Base-by-base conservation (phyloP, 2,888 invertebrate species). In the Xanthia togata region DNA sequence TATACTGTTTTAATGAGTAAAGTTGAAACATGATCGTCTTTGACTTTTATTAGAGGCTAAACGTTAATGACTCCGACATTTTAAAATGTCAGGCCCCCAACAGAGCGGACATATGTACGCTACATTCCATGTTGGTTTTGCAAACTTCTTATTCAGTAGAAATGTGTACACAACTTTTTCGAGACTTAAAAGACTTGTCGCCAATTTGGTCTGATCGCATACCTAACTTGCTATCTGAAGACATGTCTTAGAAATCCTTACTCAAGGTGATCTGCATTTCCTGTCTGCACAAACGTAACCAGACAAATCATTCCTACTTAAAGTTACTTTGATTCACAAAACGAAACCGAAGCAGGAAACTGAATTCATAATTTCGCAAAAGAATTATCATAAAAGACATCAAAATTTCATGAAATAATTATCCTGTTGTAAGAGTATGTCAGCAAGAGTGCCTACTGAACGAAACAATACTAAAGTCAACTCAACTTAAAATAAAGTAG, bases 61-160 rank as follows among this genome's bases (percentile, higher is more conserved):
- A 50, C 23, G 60, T 67, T 84, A 82, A 77, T 75, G n/a, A 68
- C 79, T 73, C 35, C 68, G 60, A 71, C 74, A 82, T 85, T 82
- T 69, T 35, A 31, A 79, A 84, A 85, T 78, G 85, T 70, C 73
- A 85, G 53, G 26, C 62, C 57, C 60, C 70, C 67, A 70, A 67
- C 26, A 70, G 50, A 44, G 68, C 74, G 57, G 64, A 62, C 26
- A n/a, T n/a, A n/a, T n/a, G 41, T 74, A 38, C 41, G 63, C 60
- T 47, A 73, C 82, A 72, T 83, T 75, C 65, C 14, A 69, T 64
- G 44, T 69, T 74, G 62, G n/a, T 84, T 81, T 70, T 59, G 60
- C 68, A 57, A 80, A 69, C n/a, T 57, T 64, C 26, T 70, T 67
- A 62, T 8, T 71, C 8, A 6, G 57, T 71, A 64, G 50, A 65